Evolutionary conservation across 2,113 vertebrate genomes (phyloP), one percentile per base, ranked within the genome.

Genomic region (Indicator maculatus): DNA sequence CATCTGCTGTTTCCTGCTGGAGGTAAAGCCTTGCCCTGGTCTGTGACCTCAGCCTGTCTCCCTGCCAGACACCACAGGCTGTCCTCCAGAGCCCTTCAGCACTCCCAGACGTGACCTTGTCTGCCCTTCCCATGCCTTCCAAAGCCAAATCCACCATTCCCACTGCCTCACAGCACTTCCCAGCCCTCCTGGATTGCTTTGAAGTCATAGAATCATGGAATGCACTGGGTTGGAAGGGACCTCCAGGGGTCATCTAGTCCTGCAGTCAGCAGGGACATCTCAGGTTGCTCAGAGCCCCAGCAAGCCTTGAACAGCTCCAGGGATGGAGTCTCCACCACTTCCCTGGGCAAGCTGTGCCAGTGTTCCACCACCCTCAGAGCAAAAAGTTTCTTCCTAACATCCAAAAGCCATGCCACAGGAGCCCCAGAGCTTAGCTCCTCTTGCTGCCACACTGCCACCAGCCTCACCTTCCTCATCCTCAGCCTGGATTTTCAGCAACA

Each of bases 391-490:
- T 52, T 52, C 50, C 50, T 52, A 52, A 52, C 50, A 52, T 52
- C 23, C 50, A 23, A 52, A 24, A 52, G 50, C 23, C 23, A 24
- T 30, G 55, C 23, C 56, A 15, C 0, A 1, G 55, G n/a, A 79
- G 11, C 13, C 36, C 39, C 13, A 0, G 33, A 26, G 27, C 21
- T 70, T 28, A 38, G 6, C 11, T n/a, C 66, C 44, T 31, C 30
- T 47, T 5, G 14, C 44, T 30, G 47, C 38, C 3, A 2, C 1
- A 0, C 53, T n/a, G 72, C 78, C 83, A 12, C 23, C 7, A 0
- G 44, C 79, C 86, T 88, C 8, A 0, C 61, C 83, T 14, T 88
- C 79, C 63, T 85, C 86, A 67, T 39, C 65, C 88, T 74, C 91
- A 44, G 21, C 70, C 58, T 5, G 31, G 2, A 28, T 12, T 38